Evolutionary conservation across 1,140 invertebrate species (phyloP).

Genomic region (Eriocheir sinensis): DNA sequence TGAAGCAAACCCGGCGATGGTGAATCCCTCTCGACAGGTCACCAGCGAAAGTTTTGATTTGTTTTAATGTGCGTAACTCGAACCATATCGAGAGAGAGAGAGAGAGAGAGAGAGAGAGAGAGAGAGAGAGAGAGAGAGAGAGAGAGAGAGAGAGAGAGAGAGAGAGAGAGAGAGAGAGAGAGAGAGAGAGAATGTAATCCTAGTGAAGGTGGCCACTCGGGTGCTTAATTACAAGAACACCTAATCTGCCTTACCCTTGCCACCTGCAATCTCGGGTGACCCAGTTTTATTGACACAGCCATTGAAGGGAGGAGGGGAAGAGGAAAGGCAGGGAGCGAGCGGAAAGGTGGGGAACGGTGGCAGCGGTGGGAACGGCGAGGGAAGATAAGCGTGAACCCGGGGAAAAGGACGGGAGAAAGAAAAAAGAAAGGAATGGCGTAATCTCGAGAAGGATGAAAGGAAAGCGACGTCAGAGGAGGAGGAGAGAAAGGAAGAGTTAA

Average conservation of each 20-base stretch:
- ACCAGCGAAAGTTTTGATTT: background rate
- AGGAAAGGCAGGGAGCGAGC: background rate
- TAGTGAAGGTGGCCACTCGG: background rate
- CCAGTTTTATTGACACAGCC: slow-evolving; percentile 15
- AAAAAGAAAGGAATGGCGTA: too few relatives aligned
- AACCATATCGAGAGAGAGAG: background rate
- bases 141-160: slow-evolving; percentile 32
- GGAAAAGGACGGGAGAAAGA: background rate
- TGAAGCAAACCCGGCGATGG: background rate
- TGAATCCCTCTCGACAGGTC: background rate
- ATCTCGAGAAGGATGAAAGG: background rate
- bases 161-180: background rate
- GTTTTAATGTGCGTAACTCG: background rate
- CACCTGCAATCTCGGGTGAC: slow-evolving; percentile 1
- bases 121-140: slow-evolving; percentile 29
- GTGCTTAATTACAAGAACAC: slow-evolving; percentile 13
- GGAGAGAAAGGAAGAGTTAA: background rate
- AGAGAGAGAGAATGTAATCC: background rate
- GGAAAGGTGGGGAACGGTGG: background rate
- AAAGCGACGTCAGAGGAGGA: background rate
- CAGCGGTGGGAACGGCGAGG: too few relatives aligned
- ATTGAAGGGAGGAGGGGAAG: background rate
- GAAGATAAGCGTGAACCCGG: background rate
- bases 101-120: slow-evolving; percentile 25
- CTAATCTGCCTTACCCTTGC: background rate